These are phyloP conservation scores for Crotalus horridus DNA, from an alignment of 2,113 vertebrate species.

Conservation along the genomic window DNA sequence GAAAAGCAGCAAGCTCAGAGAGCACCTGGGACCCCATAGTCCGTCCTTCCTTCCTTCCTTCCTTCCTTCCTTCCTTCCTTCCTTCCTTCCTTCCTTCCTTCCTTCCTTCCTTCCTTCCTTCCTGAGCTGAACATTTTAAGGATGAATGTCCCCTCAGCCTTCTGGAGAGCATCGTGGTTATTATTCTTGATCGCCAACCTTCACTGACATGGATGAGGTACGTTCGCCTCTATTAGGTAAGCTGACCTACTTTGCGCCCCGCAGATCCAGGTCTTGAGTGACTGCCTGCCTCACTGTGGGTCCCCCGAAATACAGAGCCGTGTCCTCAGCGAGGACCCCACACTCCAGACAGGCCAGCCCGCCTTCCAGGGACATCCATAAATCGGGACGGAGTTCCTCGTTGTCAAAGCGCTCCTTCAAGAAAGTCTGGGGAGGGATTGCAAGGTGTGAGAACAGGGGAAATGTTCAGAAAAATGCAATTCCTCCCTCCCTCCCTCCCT, in stretches of 20 bases:
- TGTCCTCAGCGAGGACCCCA: constrained; percentile 90
- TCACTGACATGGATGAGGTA: background rate
- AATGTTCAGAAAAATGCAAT: background rate
- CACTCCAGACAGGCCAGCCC: constrained; percentile 90
- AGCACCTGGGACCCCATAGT: too few species aligned
- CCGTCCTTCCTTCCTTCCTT: too few species aligned
- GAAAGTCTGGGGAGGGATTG: constrained; percentile 74
- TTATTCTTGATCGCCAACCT: background rate
- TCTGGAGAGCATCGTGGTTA: background rate
- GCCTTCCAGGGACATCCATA: constrained; percentile 93
- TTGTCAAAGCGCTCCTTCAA: constrained; percentile 97
- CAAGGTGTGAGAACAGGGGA: background rate
- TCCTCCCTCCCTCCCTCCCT: background rate
- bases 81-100: background rate
- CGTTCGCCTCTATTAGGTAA: background rate
- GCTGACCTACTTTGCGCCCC: constrained; percentile 89
- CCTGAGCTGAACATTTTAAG: background rate
- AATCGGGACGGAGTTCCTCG: constrained; percentile 84
- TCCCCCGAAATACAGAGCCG: constrained; percentile 90
- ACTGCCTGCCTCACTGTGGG: constrained; percentile 89
- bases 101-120: background rate
- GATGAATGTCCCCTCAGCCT: background rate
- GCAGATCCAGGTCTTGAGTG: constrained; percentile 90
- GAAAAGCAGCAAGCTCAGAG: too few species aligned
- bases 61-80: background rate